These are phyloP conservation scores for Tipula confusa DNA, from an alignment of 2,888 invertebrate species.

Conservation along the genomic window DNA sequence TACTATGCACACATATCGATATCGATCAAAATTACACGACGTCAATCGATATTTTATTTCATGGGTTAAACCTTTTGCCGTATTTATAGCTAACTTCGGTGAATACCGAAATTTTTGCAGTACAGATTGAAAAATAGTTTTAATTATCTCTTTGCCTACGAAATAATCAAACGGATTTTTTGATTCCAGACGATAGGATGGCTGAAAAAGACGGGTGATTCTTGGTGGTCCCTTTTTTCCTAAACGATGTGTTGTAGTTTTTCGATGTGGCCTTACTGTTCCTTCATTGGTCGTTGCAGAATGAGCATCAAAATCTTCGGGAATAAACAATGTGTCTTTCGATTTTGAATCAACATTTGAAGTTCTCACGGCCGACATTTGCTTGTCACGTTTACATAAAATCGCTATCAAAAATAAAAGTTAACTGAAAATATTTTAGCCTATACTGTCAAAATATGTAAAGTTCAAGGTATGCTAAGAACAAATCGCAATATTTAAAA, in stretches of 20 bases:
- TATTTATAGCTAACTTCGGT: neutral
- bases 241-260: neutral
- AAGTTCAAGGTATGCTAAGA: neutral
- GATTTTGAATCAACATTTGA: neutral
- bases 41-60: neutral
- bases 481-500: neutral
- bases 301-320: neutral
- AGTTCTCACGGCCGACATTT: too few relatives aligned
- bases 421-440: neutral
- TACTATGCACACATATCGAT: slow-evolving; percentile 14
- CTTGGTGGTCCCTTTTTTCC: neutral
- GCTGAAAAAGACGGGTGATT: neutral
- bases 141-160: neutral
- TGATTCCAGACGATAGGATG: neutral
- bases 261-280: neutral
- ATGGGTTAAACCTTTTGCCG: neutral
- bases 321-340: neutral
- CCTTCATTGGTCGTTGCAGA: neutral
- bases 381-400: neutral
- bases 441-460: neutral
- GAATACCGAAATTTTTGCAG: neutral
- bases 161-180: neutral
- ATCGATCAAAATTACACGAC: neutral
- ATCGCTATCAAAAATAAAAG: neutral
- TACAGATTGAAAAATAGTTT: neutral